Evolutionary conservation across 35 echinoderm and acorn worm species (phyloP).

Genomic region (Antedon bifida): DNA sequence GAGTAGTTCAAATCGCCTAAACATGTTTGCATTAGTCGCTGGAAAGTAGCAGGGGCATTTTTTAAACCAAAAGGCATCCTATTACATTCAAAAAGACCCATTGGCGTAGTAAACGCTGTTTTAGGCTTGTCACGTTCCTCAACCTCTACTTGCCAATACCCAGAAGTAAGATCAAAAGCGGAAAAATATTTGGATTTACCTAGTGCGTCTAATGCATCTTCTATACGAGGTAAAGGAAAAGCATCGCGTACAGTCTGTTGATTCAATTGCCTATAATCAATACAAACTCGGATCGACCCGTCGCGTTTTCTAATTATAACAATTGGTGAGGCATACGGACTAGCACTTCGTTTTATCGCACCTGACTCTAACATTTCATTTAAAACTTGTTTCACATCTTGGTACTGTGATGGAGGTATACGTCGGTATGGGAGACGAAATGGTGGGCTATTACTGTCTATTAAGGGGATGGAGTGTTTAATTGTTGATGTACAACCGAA

Average conservation of each 20-base stretch:
- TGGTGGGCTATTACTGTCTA: too few species aligned
- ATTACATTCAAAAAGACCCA: constrained; percentile 20
- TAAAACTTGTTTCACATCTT: too few species aligned
- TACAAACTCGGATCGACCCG: too few species aligned
- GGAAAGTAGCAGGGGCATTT: constrained; percentile 30
- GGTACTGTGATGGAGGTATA: too few species aligned
- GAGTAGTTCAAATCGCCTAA: neutral
- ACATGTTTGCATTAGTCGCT: constrained; percentile 21
- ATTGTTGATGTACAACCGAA: too few species aligned
- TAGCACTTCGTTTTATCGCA: too few species aligned
- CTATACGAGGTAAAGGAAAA: neutral
- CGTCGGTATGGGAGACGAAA: too few species aligned
- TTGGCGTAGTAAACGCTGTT: constrained; percentile 22
- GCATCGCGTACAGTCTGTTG: neutral
- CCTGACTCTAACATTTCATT: too few species aligned
- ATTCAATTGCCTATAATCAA: constrained; percentile 1
- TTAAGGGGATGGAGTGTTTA: too few species aligned
- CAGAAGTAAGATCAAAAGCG: neutral
- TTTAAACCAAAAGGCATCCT: constrained; percentile 34
- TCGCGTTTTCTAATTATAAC: too few species aligned
- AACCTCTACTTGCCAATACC: constrained; percentile 12
- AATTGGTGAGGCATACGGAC: too few species aligned
- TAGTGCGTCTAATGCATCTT: neutral
- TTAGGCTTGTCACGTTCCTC: neutral
- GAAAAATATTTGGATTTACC: constrained; percentile 1